phyloP scores from a whole-genome alignment of 2,888 invertebrate species.

The Drosophila pullipes region DNA sequence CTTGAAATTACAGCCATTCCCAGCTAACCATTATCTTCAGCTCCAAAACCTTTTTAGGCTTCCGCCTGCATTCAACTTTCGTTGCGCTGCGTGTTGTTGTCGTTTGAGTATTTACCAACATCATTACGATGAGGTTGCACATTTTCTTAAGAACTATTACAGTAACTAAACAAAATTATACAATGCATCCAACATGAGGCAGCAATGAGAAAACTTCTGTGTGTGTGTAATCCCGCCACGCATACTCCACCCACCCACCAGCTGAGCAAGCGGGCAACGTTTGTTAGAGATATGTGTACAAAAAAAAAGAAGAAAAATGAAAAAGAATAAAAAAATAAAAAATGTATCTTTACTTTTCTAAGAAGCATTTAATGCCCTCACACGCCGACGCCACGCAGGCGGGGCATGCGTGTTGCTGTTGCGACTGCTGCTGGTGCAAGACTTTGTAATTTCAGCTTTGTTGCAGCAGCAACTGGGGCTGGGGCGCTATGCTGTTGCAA shows the following conservation, averaged over 20 bases:
- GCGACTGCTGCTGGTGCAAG: conserved; percentile 46
- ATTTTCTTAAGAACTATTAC: conserved; percentile 77
- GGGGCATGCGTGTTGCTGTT: conserved; percentile 57
- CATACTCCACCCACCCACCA: conserved; percentile 55
- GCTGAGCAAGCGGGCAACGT: conserved; percentile 20
- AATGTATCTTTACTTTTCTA: conserved; percentile 70
- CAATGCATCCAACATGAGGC: conserved; percentile 41
- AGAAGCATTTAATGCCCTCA: conserved; percentile 79
- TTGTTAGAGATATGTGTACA: conserved; percentile 40
- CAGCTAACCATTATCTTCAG: conserved; percentile 65
- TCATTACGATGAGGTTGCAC: conserved; percentile 76
- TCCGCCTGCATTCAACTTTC: conserved; percentile 24
- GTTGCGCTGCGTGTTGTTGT: conserved; percentile 18
- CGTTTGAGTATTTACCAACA: conserved; percentile 68
- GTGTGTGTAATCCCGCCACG: conserved; percentile 11
- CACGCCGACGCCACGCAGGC: conserved; percentile 63
- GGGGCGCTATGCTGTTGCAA: conserved; percentile 66
- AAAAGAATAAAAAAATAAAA: conserved; percentile 29
- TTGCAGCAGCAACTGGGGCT: conserved; percentile 31
- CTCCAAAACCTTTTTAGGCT: conserved; percentile 45
- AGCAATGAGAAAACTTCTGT: conserved; percentile 8
- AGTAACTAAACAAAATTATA: conserved; percentile 75
- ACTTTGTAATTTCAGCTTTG: conserved; percentile 68
- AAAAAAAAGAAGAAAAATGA: conserved; percentile 11
- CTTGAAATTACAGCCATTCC: conserved; percentile 60